Evolutionary conservation across 2,797 vertebrate genomes (phyloP), one percentile per base, ranked within the genome.

Genomic region (Dermochelys coriacea): DNA sequence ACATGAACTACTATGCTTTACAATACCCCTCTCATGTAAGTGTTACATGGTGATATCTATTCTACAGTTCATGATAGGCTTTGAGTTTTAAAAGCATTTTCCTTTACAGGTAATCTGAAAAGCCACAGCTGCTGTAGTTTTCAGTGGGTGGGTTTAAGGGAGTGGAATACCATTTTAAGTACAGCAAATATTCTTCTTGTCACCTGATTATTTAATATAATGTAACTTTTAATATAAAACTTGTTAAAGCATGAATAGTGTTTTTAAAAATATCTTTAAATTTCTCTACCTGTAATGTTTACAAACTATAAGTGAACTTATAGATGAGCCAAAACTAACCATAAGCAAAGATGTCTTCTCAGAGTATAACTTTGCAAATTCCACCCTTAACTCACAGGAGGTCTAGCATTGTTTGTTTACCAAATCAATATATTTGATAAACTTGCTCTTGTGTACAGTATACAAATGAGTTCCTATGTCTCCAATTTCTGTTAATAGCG

Each of bases 401-500:
- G 86, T 85, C 31, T 87, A 25, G 6, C 85, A 41, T 75, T 41
- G 34, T 3, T 93, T 3, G 0, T 64, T 90, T 61, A 86, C 82
- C 54, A 88, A 83, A 64, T 92, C 6, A 75, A 82, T 85, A 18
- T 18, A 41, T 93, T 49, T 34, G 61, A 85, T 84, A 88, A 47
- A 7, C 8, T 34, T 82, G 2, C 47, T 93, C 14, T 78, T 80
- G 31, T 47, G 45, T 55, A 21, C 37, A 82, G 80, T 37, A 2
- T 50, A 84, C 29, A 84, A 94, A 88, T 16, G 4, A 51, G 37
- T 51, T 27, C 37, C 77, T 80, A 6, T 12, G 5, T 59, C 61
- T 84, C 71, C 47, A 96, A 61, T 88, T 91, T 80, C 34, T 85
- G 16, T 80, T 97, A 97, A 93, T 85, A 93, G 51, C 10, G 25